Evolutionary conservation across 2,797 vertebrate species (phyloP).

Genomic region (Mionectes olivaceus): DNA sequence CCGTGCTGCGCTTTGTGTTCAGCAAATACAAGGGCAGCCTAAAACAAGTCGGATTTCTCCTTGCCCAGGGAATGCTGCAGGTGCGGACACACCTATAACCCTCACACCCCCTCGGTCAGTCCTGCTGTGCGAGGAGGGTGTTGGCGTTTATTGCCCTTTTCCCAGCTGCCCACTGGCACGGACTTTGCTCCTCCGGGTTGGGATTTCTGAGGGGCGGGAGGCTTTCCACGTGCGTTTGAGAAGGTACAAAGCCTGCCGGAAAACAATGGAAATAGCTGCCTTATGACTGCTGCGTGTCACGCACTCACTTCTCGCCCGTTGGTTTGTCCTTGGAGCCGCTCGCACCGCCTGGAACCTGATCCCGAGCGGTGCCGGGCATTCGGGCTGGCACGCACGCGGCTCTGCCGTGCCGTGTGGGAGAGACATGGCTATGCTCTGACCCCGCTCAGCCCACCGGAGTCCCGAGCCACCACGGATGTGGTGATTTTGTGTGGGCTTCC

Average conservation of each 20-base stretch:
- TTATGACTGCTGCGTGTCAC: constrained; percentile 67
- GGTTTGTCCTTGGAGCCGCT: constrained; percentile 57
- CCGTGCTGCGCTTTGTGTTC: not conserved
- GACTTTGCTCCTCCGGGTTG: constrained; percentile 48
- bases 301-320: constrained; percentile 12
- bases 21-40: not conserved
- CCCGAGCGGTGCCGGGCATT: not conserved
- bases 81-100: not conserved
- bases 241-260: constrained; percentile 62
- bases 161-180: not conserved
- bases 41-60: not conserved
- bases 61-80: not conserved
- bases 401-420: accelerated
- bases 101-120: not conserved
- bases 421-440: not conserved
- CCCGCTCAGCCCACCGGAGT: not conserved
- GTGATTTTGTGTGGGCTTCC: not conserved
- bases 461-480: accelerated
- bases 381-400: not conserved
- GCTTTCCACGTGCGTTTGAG: constrained; percentile 48
- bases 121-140: not conserved
- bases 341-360: constrained; percentile 22
- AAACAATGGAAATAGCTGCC: constrained; percentile 68
- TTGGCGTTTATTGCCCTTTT: not conserved
- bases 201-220: constrained; percentile 48